A percentile compares a stretch with the other conserved stretches of the same genome.
Conservation (phyloP, 1,140 invertebrate genomes). For the Sminthurides bifidus region DNA sequence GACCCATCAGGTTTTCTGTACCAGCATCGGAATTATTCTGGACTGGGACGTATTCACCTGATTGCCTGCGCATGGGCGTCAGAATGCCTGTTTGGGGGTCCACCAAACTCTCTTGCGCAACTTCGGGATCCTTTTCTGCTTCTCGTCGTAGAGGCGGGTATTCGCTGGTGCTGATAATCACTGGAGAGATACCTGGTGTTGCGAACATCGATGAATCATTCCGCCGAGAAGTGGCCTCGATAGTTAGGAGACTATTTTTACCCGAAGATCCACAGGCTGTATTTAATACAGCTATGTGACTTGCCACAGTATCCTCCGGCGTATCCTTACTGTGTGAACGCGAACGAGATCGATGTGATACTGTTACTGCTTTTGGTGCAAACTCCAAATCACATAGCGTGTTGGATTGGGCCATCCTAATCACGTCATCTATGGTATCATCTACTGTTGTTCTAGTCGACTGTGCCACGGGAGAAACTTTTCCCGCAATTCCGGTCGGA, state of each 20-base stretch:
- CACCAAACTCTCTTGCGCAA: slow-evolving; percentile 43
- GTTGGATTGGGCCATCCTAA: slow-evolving; percentile 38
- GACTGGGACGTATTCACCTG: slow-evolving; percentile 54
- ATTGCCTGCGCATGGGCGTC: slow-evolving; percentile 52
- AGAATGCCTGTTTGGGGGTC: slow-evolving; percentile 65
- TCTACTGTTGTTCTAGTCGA: slow-evolving; percentile 56
- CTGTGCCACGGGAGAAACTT: slow-evolving; percentile 1
- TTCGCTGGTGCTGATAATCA: slow-evolving; percentile 1
- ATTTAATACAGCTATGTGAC: too few relatives aligned
- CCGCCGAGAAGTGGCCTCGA: too few relatives aligned
- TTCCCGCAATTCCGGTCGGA: not conserved
- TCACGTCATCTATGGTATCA: slow-evolving; percentile 74
- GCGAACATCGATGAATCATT: too few relatives aligned
- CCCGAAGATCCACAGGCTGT: too few relatives aligned
- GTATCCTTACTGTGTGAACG: slow-evolving; percentile 23
- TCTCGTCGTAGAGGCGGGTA: too few relatives aligned
- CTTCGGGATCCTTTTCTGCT: slow-evolving; percentile 1
- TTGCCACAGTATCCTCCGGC: not conserved
- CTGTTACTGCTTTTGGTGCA: not conserved
- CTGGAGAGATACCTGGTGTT: too few relatives aligned
- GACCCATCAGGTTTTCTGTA: too few relatives aligned
- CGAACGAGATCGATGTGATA: not conserved
- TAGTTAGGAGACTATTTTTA: too few relatives aligned
- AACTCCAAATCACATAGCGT: not conserved
- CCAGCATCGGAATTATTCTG: slow-evolving; percentile 1